A percentile compares a stretch with the other conserved stretches of the same genome.
Conservation (phyloP, 2,888 invertebrate species). For the Nephrotoma guestfalica region DNA sequence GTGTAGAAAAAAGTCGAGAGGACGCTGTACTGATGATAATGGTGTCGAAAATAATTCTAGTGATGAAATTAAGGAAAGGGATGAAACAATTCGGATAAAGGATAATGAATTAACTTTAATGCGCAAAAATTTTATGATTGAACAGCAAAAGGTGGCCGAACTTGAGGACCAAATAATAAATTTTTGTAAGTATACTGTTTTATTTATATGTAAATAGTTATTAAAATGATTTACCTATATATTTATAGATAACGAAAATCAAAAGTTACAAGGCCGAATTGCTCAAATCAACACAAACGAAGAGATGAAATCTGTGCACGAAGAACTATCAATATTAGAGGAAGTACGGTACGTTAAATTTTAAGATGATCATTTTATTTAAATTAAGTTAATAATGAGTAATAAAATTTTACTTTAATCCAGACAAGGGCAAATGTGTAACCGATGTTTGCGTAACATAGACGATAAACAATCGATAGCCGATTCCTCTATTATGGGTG, state of each 20-base stretch:
- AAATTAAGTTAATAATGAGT: neutral
- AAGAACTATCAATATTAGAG: slow-evolving; percentile 68
- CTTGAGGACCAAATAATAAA: slow-evolving; percentile 62
- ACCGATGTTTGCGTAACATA: slow-evolving; percentile 58
- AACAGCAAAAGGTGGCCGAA: slow-evolving; percentile 57
- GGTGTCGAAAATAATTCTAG: slow-evolving; percentile 8
- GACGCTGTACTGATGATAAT: slow-evolving; percentile 2
- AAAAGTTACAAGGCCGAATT: slow-evolving; percentile 26
- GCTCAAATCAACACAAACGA: slow-evolving; percentile 42
- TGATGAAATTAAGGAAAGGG: slow-evolving; percentile 5
- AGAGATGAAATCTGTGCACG: slow-evolving; percentile 68
- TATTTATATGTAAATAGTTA: neutral
- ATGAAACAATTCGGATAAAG: neutral
- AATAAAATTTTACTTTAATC: neutral
- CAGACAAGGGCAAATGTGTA: slow-evolving; percentile 71
- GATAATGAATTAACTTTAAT: neutral
- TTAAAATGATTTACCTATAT: neutral
- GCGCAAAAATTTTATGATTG: slow-evolving; percentile 37
- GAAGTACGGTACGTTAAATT: slow-evolving; percentile 55
- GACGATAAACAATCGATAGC: slow-evolving; percentile 36
- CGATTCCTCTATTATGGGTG: slow-evolving; percentile 41
- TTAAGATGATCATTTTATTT: neutral
- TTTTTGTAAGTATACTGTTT: slow-evolving; percentile 22
- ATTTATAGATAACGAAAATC: slow-evolving; percentile 27
- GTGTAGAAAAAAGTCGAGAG: neutral